Conservation (phyloP, 1,140 invertebrate species). For the Melipona quadrifasciata region DNA sequence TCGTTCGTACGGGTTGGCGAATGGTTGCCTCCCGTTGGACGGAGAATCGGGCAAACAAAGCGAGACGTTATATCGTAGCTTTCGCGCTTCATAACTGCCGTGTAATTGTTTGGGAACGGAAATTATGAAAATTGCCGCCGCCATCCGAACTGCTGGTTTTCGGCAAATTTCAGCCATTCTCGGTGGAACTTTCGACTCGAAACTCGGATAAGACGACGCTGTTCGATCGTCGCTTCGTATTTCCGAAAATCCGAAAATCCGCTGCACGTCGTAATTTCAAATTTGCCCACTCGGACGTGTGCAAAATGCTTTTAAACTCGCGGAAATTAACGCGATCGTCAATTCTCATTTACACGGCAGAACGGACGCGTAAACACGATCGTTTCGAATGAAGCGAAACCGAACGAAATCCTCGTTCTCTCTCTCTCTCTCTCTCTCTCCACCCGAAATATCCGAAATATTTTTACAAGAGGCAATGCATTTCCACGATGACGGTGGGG, state of each 20-base stretch:
- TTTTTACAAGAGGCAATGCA: too few relatives aligned
- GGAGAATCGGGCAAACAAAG: slow-evolving; percentile 2
- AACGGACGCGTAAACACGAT: not conserved
- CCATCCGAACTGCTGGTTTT: not conserved
- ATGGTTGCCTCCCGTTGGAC: slow-evolving; percentile 1
- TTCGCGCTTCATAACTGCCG: slow-evolving; percentile 5
- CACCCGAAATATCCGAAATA: too few relatives aligned
- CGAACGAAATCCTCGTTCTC: too few relatives aligned
- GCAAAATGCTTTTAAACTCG: too few relatives aligned
- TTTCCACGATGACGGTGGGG: too few relatives aligned
- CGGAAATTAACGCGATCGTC: not conserved
- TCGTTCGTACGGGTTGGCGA: not conserved
- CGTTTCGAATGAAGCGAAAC: not conserved
- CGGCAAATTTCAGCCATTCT: not conserved
- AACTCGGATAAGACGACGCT: not conserved
- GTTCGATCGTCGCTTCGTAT: not conserved
- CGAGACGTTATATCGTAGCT: not conserved
- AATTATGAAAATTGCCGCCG: slow-evolving; percentile 17
- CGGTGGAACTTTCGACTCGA: not conserved
- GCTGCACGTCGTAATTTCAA: not conserved
- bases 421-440: too few relatives aligned
- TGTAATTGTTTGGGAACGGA: slow-evolving; percentile 19
- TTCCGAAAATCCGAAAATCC: not conserved
- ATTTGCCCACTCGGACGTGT: too few relatives aligned
- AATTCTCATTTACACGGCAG: not conserved